These are phyloP conservation scores for Agonopterix alstromeriana DNA, from an alignment of 2,888 invertebrate species.

Conservation along the genomic window DNA sequence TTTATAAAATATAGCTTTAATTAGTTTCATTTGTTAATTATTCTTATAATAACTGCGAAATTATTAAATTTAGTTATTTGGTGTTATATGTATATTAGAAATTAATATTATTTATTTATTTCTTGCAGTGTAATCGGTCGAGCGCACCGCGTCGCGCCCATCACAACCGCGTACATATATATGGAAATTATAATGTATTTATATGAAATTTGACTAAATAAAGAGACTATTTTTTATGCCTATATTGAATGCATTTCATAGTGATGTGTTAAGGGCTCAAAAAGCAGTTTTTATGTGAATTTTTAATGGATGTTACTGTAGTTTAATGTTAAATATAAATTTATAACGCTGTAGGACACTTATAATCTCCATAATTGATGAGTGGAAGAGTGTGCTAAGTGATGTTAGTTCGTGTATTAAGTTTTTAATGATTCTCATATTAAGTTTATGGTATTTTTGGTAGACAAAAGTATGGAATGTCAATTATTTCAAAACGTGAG, in stretches of 20 bases:
- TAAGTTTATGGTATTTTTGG: constrained; percentile 16
- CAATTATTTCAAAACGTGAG: constrained; percentile 60
- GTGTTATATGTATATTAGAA: constrained; percentile 5
- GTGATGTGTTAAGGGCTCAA: constrained; percentile 62
- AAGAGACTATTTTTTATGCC: constrained; percentile 22
- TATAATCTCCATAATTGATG: constrained; percentile 41
- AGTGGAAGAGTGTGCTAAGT: constrained; percentile 17
- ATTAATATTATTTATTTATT: constrained; percentile 22
- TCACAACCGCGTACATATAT: constrained; percentile 4
- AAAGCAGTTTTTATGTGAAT: constrained; percentile 67
- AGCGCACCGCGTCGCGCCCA: constrained; percentile 19
- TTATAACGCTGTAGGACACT: constrained; percentile 21
- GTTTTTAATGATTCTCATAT: constrained; percentile 39
- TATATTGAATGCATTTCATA: constrained; percentile 50
- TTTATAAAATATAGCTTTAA: neutral
- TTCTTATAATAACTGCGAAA: constrained; percentile 52
- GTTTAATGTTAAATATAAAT: constrained; percentile 23
- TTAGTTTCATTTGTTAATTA: constrained; percentile 37
- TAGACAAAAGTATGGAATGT: constrained; percentile 32
- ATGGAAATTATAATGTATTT: neutral
- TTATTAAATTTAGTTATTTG: neutral
- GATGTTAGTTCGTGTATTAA: constrained; percentile 14
- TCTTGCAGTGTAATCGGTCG: constrained; percentile 50
- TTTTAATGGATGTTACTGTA: constrained; percentile 54
- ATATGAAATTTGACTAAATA: constrained; percentile 7